Percentiles rank a stretch among this genome's conserved stretches.
phyloP scores from a whole-genome alignment of 1,140 invertebrate species.

The Leptinotarsa undecemlineata region DNA sequence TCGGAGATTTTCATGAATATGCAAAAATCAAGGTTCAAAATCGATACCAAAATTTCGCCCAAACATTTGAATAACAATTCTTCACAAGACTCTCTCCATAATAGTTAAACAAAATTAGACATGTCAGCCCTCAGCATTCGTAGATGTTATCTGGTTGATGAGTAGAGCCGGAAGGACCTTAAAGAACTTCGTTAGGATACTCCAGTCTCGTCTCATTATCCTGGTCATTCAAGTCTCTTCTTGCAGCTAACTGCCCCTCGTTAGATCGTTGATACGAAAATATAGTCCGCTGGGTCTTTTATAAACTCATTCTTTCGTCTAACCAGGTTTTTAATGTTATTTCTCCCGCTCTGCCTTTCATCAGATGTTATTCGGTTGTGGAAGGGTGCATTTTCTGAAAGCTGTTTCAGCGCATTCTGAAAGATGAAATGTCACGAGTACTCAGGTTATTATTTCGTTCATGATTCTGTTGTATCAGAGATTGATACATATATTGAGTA shows the following conservation, averaged over 20 bases:
- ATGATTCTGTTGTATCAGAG: no score
- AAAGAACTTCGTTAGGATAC: constrained; percentile 39
- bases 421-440: no score
- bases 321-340: constrained; percentile 23
- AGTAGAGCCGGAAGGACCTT: constrained; percentile 36
- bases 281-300: constrained; percentile 34
- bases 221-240: constrained; percentile 37
- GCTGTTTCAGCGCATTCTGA: no score
- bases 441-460: no score
- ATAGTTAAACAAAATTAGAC: constrained; percentile 30
- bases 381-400: no score
- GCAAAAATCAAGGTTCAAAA: no score
- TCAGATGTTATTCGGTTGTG: no score
- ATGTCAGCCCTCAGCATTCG: constrained; percentile 23
- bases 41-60: no score
- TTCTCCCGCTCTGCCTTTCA: constrained; percentile 7
- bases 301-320: constrained; percentile 33
- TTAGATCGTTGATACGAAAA: constrained; percentile 40
- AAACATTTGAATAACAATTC: no score
- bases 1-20: no score
- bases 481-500: no score
- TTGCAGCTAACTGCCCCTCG: constrained; percentile 37
- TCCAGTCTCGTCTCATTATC: constrained; percentile 36
- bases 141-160: constrained; percentile 40
- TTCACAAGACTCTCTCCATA: no score